These are phyloP conservation scores for Pungitius pungitius DNA, from an alignment of 2,113 vertebrate species.

Conservation along the genomic window DNA sequence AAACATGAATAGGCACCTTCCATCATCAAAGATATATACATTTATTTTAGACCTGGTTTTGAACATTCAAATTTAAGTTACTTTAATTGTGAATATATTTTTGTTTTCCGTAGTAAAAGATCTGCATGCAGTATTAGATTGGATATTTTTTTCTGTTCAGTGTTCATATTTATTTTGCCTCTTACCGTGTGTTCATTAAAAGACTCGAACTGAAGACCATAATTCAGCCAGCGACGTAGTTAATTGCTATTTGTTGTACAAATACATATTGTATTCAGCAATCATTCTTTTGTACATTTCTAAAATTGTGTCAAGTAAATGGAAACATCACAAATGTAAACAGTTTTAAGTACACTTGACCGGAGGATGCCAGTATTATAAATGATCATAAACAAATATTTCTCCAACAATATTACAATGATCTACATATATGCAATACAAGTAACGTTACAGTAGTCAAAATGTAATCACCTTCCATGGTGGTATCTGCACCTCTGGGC, in stretches of 20 bases:
- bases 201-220: no score
- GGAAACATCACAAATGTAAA: no score
- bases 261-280: background rate
- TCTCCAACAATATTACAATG: background rate
- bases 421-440: background rate
- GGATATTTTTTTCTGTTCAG: no score
- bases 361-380: background rate
- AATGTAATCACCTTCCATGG: conserved; percentile 56
- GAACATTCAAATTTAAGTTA: background rate
- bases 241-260: background rate
- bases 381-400: background rate
- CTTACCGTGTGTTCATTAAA: no score
- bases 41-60: no score
- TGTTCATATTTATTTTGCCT: no score
- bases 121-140: no score
- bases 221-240: no score
- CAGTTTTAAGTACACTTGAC: background rate
- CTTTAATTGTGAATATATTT: background rate
- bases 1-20: background rate
- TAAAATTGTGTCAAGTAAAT: no score
- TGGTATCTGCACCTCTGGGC: background rate
- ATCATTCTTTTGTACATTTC: background rate
- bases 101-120: no score
- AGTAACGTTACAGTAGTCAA: background rate
- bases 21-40: background rate